Evolutionary conservation across 2,888 invertebrate genomes (phyloP).

Genomic region (Danaus chrysippus): DNA sequence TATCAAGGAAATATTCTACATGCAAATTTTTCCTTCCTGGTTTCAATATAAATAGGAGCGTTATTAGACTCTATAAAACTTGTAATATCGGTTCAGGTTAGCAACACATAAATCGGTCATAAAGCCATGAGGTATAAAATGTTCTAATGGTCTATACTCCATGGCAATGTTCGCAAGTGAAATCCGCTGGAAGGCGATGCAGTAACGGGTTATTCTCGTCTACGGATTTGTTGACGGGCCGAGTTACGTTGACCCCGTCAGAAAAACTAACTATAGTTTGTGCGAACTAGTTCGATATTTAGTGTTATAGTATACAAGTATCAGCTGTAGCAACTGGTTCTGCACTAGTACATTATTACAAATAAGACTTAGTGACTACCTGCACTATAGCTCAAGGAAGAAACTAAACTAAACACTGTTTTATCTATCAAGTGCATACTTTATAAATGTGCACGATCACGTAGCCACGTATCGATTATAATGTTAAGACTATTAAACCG

Average conservation of each 20-base stretch:
- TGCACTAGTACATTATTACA: too few species aligned
- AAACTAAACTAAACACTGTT: too few species aligned
- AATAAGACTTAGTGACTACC: too few species aligned
- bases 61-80: conserved; percentile 15
- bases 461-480: too few species aligned
- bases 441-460: too few species aligned
- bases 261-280: conserved; percentile 53
- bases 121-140: conserved; percentile 44
- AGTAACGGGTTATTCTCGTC: conserved; percentile 77
- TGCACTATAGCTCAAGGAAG: too few species aligned
- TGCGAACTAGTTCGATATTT: conserved; percentile 53
- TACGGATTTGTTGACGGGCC: conserved; percentile 74
- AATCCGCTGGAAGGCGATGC: conserved; percentile 68
- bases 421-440: too few species aligned
- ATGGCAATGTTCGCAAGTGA: conserved; percentile 58
- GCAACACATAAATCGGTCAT: conserved; percentile 29
- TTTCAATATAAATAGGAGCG: background rate
- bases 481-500: too few species aligned
- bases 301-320: conserved; percentile 18
- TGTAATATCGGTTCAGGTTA: conserved; percentile 13
- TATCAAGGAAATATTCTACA: too few species aligned
- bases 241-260: conserved; percentile 73
- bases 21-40: background rate
- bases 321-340: conserved; percentile 10
- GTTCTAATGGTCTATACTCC: conserved; percentile 49